Conservation (phyloP, 2,797 vertebrate species). For the Ibycter americanus region DNA sequence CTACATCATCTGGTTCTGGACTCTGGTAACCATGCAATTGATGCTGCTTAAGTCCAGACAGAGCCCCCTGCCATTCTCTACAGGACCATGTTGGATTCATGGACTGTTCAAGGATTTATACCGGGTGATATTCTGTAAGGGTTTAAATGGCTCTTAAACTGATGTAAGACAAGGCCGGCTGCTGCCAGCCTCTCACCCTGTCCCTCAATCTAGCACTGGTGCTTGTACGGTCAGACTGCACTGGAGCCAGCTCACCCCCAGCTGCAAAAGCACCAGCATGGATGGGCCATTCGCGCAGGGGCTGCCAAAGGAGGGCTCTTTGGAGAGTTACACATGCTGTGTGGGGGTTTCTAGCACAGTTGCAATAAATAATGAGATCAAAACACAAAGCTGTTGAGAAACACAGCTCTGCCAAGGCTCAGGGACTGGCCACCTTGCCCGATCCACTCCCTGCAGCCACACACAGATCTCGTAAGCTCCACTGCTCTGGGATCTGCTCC, state of each 20-base stretch:
- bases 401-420: background rate
- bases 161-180: no score
- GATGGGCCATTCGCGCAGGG: background rate
- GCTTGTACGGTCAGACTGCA: accelerated
- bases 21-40: accelerated
- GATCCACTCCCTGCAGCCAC: background rate
- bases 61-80: background rate
- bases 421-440: accelerated
- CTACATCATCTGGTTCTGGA: background rate
- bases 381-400: background rate
- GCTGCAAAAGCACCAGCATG: background rate
- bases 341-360: background rate
- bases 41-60: accelerated
- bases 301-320: no score
- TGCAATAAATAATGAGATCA: background rate
- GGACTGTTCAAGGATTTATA: background rate
- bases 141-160: background rate
- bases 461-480: no score
- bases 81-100: background rate
- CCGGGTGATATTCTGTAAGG: no score
- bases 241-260: background rate
- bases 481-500: background rate
- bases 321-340: accelerated
- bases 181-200: background rate
- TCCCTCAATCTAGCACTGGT: background rate